These are phyloP conservation scores for Sycobia sp. DNA, from an alignment of 1,140 invertebrate species.

Conservation along the genomic window DNA sequence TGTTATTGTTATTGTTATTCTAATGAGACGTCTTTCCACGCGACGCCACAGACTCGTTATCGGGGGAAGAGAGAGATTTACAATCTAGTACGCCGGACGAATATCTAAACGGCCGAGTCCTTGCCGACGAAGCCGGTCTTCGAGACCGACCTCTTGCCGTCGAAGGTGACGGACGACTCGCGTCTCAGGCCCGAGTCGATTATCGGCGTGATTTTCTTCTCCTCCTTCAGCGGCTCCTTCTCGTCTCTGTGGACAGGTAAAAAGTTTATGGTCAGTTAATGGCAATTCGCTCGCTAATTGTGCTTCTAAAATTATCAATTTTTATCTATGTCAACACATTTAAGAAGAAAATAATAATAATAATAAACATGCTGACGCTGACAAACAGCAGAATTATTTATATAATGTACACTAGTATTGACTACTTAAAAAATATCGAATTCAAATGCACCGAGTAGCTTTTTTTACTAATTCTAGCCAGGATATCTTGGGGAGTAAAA, in stretches of 20 bases:
- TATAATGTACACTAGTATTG: constrained; percentile 26
- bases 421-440: too few relatives aligned
- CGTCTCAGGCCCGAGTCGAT: constrained; percentile 71
- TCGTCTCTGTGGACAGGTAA: constrained; percentile 68
- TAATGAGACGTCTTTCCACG: too few relatives aligned
- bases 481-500: too few relatives aligned
- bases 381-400: neutral
- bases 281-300: too few relatives aligned
- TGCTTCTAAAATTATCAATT: too few relatives aligned
- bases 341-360: too few relatives aligned
- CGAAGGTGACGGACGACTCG: constrained; percentile 79
- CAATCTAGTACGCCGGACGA: constrained; percentile 64
- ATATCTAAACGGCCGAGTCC: constrained; percentile 80
- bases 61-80: constrained; percentile 49
- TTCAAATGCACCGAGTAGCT: too few relatives aligned
- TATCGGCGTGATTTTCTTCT: constrained; percentile 65
- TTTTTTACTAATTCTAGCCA: too few relatives aligned
- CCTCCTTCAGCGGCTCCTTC: constrained; percentile 77
- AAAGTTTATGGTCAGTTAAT: too few relatives aligned
- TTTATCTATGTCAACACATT: too few relatives aligned
- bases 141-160: constrained; percentile 77
- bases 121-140: constrained; percentile 82
- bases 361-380: constrained; percentile 1
- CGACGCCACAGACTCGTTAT: constrained; percentile 17
- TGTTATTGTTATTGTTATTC: too few relatives aligned